Conservation (phyloP, 2,113 vertebrate species). For the Stegastes partitus region DNA sequence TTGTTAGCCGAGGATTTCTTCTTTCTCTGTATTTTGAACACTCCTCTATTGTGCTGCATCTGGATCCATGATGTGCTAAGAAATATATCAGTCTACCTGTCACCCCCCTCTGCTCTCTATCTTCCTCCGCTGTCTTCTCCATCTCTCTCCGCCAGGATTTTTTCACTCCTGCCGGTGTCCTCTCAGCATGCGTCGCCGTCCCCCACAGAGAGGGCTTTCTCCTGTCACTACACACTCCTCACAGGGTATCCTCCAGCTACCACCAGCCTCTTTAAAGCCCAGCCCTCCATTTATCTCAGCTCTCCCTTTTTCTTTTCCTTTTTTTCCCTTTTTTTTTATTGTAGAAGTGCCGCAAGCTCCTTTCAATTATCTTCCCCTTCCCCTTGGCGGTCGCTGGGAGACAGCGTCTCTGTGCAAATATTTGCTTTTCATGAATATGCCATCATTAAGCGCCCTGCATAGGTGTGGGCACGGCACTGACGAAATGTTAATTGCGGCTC, state of each 20-base stretch:
- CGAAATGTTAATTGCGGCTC: conserved; percentile 79
- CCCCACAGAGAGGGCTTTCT: conserved; percentile 68
- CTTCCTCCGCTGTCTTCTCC: conserved; percentile 16
- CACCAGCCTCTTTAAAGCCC: conserved; percentile 58
- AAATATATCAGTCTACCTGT: conserved; percentile 38
- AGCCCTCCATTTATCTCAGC: conserved; percentile 68
- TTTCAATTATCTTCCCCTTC: conserved; percentile 70
- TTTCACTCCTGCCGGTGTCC: conserved; percentile 50
- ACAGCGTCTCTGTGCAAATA: conserved; percentile 78
- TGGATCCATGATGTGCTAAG: conserved; percentile 1
- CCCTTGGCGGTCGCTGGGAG: conserved; percentile 65
- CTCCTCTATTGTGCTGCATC: conserved; percentile 12
- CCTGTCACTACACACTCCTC: conserved; percentile 69
- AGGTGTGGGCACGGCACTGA: conserved; percentile 69
- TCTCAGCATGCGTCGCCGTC: conserved; percentile 58
- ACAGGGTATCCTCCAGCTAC: conserved; percentile 57
- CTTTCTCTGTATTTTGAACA: conserved; percentile 10
- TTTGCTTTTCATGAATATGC: conserved; percentile 79
- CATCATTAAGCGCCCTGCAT: conserved; percentile 70
- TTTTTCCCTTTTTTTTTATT: conserved; percentile 24
- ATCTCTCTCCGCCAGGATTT: conserved; percentile 29
- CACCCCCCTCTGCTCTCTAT: conserved; percentile 13
- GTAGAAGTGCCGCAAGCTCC: conserved; percentile 63
- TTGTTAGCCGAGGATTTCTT: conserved; percentile 46
- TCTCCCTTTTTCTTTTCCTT: conserved; percentile 25